These are phyloP conservation scores for Anastrepha ludens DNA, from an alignment of 1,140 invertebrate species.

Conservation along the genomic window DNA sequence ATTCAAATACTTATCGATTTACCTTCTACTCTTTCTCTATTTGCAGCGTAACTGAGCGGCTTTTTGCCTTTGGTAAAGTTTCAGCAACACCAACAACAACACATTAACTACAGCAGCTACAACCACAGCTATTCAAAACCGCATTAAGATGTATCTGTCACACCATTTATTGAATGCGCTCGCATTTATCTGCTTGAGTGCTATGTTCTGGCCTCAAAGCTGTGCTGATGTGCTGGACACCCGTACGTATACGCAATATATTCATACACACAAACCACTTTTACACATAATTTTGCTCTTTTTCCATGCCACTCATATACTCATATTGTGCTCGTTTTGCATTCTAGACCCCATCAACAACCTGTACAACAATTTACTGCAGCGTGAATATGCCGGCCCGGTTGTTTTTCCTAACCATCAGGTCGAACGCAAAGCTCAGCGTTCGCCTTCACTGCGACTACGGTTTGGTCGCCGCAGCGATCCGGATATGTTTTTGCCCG, in stretches of 20 bases:
- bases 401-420: constrained; percentile 76
- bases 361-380: constrained; percentile 70
- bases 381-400: constrained; percentile 71
- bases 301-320: not conserved
- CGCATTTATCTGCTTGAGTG: not conserved
- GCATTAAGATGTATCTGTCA: not conserved
- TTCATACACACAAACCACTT: not conserved
- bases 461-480: constrained; percentile 83
- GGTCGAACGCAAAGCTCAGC: constrained; percentile 82
- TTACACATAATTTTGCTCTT: not conserved
- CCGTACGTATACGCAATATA: constrained; percentile 47
- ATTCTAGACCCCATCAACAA: constrained; percentile 63
- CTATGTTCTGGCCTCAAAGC: not conserved
- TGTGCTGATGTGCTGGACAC: not conserved
- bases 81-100: not conserved
- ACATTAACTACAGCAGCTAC: not conserved
- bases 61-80: not conserved
- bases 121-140: not conserved
- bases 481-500: constrained; percentile 72
- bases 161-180: not conserved
- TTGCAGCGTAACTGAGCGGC: not conserved
- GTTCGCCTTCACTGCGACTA: constrained; percentile 81
- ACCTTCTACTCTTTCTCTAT: not conserved
- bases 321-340: not conserved
- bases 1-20: not conserved